Conservation (phyloP, 2,888 invertebrate species). For the Himalopsyche kuldschensis region DNA sequence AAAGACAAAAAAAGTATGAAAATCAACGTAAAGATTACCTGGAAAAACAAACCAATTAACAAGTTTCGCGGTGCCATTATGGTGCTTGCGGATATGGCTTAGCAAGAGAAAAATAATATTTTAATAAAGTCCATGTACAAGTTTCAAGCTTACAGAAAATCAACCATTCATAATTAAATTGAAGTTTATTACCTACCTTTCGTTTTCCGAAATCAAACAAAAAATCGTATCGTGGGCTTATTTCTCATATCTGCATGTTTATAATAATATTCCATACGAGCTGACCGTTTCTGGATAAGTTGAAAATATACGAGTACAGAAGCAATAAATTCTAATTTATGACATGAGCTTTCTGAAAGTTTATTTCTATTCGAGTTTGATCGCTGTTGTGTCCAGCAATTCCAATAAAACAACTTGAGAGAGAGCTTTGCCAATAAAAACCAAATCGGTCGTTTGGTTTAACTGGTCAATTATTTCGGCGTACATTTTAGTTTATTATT, state of each 20-base stretch:
- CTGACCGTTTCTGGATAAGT: background rate
- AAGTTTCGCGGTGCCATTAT: too few species aligned
- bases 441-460: background rate
- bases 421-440: background rate
- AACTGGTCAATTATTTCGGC: background rate
- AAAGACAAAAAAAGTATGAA: too few species aligned
- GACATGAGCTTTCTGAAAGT: background rate
- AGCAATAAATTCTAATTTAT: background rate
- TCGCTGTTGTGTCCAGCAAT: background rate
- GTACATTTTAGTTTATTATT: background rate
- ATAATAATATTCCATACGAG: background rate
- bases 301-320: background rate
- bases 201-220: too few species aligned
- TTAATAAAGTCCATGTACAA: too few species aligned
- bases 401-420: background rate
- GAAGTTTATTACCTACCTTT: too few species aligned
- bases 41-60: too few species aligned
- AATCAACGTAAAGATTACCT: too few species aligned
- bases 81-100: too few species aligned
- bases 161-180: too few species aligned
- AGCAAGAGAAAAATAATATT: too few species aligned
- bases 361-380: background rate
- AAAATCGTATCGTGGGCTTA: background rate
- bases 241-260: background rate
- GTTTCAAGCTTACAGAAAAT: too few species aligned